Base-by-base conservation (phyloP, 2,797 vertebrate species). In the Oreochromis mossambicus region DNA sequence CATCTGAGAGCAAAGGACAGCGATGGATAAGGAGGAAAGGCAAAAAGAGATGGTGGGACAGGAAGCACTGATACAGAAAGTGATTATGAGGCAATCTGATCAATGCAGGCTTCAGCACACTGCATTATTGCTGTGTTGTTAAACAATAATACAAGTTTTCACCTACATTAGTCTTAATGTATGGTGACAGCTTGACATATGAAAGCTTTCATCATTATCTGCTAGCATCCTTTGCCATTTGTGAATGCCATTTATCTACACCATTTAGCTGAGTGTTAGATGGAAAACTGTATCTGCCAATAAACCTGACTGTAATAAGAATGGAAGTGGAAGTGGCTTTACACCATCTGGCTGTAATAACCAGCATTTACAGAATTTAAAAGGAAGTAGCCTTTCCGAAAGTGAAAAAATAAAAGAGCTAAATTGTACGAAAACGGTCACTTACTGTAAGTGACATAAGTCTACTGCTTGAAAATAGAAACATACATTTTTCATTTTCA, bases 21-120 rank as follows among this genome's bases (percentile, higher is more conserved):
- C 29, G 73, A 87, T 51, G 87, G 75, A 85, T 81, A 24, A 66
- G 34, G 61, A 73, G 24, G 21, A n/a, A 77, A 56, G 38, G 77
- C 26, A 70, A 52, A 78, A 77, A 24, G 29, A 15, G 43, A 19
- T 41, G 70, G 78, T 7, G 78, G 85, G 81, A 86, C 85, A 90
- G 92, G 91, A 90, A 92, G 81, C 34, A 21, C 41, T 19, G 68
- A 79, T 8, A 58, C 77, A 87, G 82, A 84, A 91, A 90, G 81
- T 73, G 78, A 85, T 87, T 77, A 80, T 15, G 43, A 79, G 77
- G 73, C 66, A 63, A 85, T 80, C 24, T 4, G 50, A 88, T 91
- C 36, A 52, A 84, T 87, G n/a, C 24, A 24, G 17, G 68, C 70
- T 41, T 32, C 48, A 51, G 80, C 34, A 76, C 26, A 52, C 15